Percentiles rank a stretch among this genome's conserved stretches.
Conservation (phyloP, 1,140 invertebrate genomes). For the Schlechtendalia chinensis region DNA sequence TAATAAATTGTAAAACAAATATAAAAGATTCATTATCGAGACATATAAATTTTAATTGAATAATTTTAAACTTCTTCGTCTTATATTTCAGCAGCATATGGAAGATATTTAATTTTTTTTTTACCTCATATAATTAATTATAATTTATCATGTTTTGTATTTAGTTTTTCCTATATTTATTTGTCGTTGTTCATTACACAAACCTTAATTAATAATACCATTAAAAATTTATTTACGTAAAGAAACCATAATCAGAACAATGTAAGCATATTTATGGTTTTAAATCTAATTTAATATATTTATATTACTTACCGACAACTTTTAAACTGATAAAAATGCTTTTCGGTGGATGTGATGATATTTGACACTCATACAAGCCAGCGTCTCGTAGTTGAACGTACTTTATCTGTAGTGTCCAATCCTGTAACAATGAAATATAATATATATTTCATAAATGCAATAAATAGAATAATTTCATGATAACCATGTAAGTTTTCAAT, state of each 20-base stretch:
- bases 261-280: neutral
- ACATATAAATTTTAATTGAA: neutral
- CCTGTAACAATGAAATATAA: conserved; percentile 55
- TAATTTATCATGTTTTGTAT: conserved; percentile 31
- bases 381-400: conserved; percentile 68
- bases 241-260: neutral
- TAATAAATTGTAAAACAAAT: too few relatives aligned
- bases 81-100: neutral
- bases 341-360: conserved; percentile 60
- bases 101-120: neutral
- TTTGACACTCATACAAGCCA: conserved; percentile 78
- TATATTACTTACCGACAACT: conserved; percentile 62
- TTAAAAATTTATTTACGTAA: neutral
- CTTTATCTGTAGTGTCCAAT: conserved; percentile 74
- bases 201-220: conserved; percentile 17
- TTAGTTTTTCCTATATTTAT: neutral
- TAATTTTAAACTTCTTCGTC: neutral
- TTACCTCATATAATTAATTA: neutral
- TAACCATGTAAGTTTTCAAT: too few relatives aligned
- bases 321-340: conserved; percentile 59
- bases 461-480: neutral
- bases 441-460: neutral
- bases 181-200: neutral
- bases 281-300: neutral
- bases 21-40: too few relatives aligned